Percentiles rank a stretch among this genome's conserved stretches.
Evolutionary conservation across 2,797 vertebrate genomes (phyloP).

Genomic region (Hypotaenidia philippensis): DNA sequence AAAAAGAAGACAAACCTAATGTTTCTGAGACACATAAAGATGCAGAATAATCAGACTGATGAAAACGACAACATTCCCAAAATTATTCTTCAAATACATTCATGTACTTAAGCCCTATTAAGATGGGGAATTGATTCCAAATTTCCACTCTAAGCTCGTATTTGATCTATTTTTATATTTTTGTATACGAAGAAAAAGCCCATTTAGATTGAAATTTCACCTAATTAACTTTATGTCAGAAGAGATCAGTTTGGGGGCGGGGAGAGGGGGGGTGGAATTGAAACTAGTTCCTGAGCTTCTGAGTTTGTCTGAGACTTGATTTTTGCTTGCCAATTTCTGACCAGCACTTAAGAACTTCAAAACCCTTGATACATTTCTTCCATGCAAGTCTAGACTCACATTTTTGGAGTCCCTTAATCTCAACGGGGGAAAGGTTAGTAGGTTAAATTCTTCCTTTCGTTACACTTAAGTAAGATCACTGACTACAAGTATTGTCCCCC

Average conservation of each 20-base stretch:
- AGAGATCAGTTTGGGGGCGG: background rate
- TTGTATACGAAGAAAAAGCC: background rate
- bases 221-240: slow-evolving; percentile 11
- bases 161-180: slow-evolving; percentile 46
- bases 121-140: slow-evolving; percentile 14
- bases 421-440: background rate
- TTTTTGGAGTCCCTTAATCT: background rate
- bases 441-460: slow-evolving; percentile 35
- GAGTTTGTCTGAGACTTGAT: background rate
- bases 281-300: background rate
- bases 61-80: slow-evolving; percentile 21
- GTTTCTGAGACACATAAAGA: background rate
- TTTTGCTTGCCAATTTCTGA: background rate
- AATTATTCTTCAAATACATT: slow-evolving; percentile 31
- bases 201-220: slow-evolving; percentile 31
- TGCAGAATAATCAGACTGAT: slow-evolving; percentile 26
- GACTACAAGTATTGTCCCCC: background rate
- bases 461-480: background rate
- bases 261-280: background rate
- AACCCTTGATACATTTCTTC: background rate
- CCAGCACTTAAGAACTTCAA: background rate
- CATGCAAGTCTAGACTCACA: background rate
- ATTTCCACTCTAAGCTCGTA: slow-evolving; percentile 11
- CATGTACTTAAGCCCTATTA: slow-evolving; percentile 23
- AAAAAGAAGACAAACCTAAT: background rate